phyloP scores from a whole-genome alignment of 2,888 invertebrate genomes.

The Tanytarsus gracilentus region DNA sequence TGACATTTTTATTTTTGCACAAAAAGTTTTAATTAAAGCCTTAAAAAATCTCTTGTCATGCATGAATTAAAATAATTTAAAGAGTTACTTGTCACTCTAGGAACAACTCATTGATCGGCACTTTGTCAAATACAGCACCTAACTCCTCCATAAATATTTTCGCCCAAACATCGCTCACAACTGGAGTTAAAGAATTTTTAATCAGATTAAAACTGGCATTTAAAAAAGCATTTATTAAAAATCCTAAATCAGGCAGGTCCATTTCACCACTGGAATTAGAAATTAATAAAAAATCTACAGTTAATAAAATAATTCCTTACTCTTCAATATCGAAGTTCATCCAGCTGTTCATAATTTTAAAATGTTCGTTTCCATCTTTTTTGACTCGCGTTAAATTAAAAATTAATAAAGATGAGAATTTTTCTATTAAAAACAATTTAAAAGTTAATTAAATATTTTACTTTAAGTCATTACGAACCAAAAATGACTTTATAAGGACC shows the following conservation, averaged over 20 bases:
- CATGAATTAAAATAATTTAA: too few relatives aligned
- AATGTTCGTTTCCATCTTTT: not conserved
- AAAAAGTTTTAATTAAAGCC: too few relatives aligned
- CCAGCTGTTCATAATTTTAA: not conserved
- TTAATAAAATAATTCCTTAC: not conserved
- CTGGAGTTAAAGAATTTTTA: not conserved
- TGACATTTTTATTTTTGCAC: too few relatives aligned
- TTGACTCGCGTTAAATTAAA: not conserved
- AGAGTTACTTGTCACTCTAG: too few relatives aligned
- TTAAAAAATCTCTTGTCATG: too few relatives aligned
- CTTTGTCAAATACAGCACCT: not conserved
- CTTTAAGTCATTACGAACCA: not conserved
- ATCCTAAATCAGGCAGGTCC: not conserved
- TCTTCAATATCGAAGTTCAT: not conserved
- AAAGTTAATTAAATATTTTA: too few relatives aligned
- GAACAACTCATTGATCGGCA: not conserved
- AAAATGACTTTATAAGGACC: not conserved
- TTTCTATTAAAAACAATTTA: not conserved
- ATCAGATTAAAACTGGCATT: slow-evolving; percentile 1
- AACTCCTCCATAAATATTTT: not conserved
- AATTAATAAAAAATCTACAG: not conserved
- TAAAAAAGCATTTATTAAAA: not conserved
- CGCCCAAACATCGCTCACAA: not conserved
- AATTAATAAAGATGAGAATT: not conserved
- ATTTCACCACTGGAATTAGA: not conserved